Evolutionary conservation across 2,888 invertebrate species (phyloP).

Genomic region (Tanytarsus gracilentus): DNA sequence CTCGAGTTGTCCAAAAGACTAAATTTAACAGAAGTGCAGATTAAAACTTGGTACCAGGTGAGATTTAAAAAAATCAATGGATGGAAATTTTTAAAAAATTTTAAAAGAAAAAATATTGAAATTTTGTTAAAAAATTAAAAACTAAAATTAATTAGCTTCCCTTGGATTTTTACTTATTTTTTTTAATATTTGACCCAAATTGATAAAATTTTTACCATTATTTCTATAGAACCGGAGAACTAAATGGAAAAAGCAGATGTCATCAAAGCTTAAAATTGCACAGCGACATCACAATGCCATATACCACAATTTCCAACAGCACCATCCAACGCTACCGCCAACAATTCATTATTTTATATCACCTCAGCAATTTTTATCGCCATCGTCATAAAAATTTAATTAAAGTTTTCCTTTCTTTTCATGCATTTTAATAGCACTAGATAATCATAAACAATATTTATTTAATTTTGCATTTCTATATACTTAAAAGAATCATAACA

Average conservation of each 20-base stretch:
- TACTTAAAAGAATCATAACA: too few species aligned
- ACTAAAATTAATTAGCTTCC: too few species aligned
- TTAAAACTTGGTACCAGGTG: conserved; percentile 72
- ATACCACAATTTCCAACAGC: background rate
- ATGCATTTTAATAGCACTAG: too few species aligned
- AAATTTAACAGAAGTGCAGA: conserved; percentile 86
- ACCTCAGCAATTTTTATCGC: background rate
- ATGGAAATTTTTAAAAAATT: conserved; percentile 62
- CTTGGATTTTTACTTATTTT: too few species aligned
- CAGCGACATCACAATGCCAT: conserved; percentile 47
- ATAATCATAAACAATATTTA: too few species aligned
- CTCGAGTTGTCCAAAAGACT: conserved; percentile 86
- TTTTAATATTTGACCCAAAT: too few species aligned
- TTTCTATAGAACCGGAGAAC: conserved; percentile 89
- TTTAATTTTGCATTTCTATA: too few species aligned
- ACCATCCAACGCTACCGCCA: background rate
- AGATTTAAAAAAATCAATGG: conserved; percentile 44
- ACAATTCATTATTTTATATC: background rate
- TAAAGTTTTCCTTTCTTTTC: too few species aligned
- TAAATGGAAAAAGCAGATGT: conserved; percentile 95
- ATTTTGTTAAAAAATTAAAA: too few species aligned
- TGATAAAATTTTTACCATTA: too few species aligned
- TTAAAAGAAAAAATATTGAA: conserved; percentile 34
- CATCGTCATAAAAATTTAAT: too few species aligned
- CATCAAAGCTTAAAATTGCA: conserved; percentile 78